Evolutionary conservation across 2,113 vertebrate genomes (phyloP).

Genomic region (Axis porcinus): DNA sequence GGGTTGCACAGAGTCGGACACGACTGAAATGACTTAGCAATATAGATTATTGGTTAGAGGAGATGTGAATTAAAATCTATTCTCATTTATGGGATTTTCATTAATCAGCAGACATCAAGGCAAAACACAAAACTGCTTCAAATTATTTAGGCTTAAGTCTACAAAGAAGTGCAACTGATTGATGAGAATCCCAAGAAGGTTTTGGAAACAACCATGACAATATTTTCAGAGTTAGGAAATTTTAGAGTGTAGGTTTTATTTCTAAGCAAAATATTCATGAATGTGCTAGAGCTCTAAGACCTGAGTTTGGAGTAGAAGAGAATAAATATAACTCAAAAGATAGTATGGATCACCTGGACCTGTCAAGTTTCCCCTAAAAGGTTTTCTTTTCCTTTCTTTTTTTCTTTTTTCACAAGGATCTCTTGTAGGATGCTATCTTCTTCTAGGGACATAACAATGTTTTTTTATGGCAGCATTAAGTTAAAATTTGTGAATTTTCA

Average conservation of each 20-base stretch:
- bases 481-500: not conserved
- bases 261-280: not conserved
- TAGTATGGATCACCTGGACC: not conserved
- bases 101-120: not conserved
- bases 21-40: no score
- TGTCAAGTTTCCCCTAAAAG: accelerated
- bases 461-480: not conserved
- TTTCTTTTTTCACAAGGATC: not conserved
- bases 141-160: not conserved
- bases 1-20: no score
- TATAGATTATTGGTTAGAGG: not conserved
- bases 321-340: not conserved
- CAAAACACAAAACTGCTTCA: not conserved
- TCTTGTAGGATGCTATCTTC: not conserved
- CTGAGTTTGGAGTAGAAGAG: not conserved
- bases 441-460: accelerated
- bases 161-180: not conserved
- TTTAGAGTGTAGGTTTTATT: not conserved
- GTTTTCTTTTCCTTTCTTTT: not conserved
- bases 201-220: not conserved
- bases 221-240: not conserved
- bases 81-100: not conserved
- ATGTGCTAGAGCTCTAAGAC: accelerated
- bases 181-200: not conserved
- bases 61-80: not conserved